Base-by-base conservation (phyloP, 2,113 vertebrate genomes). In the Pseudonaja textilis region DNA sequence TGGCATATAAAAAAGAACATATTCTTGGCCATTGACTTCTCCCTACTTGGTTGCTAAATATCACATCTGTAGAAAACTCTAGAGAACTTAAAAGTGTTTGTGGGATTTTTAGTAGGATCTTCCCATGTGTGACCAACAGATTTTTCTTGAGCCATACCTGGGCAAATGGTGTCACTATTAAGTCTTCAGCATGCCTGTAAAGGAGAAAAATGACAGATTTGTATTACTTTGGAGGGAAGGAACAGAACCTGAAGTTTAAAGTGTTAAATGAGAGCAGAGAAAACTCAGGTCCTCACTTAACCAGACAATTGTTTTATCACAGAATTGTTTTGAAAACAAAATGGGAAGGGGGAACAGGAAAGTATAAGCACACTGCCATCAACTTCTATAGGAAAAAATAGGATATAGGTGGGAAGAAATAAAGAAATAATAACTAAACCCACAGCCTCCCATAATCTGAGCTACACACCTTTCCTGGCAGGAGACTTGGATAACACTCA, bases 151-250 rank as follows among this genome's bases (percentile, higher is more conserved):
- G 56, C 91, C 97, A 92, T 95, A 99, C 99, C 99, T 99, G 99
- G 97, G 99, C 99, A 55, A 99, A 99, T 25, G 99, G 99, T 2
- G 99, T 99, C 94, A 99, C 99, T 11, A 99, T 99, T 97, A 99
- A 98, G 97, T 99, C 99, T 97, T 99, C 99, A 0, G 98, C 95
- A 20, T 99, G 98, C 94, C 99, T 99, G 96, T 10, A 95, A 95
- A 59, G 74, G 81, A 94, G 7, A 90, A 86, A 61, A 92, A 92
- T 4, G 22, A 57, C 90, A n/a, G 54, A 74, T 8, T 7, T 54
- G 69, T 20, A 34, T 90, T 26, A 74, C 4, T 6, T 11, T 26
- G 29, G 26, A 26, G 0, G 22, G 11, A 14, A 1, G 55, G 22
- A 14, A 50, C 59, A 92, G 34, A 81, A 52, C 4, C 42, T n/a